Base-by-base conservation (phyloP, 2,888 invertebrate genomes). In the Thelaira solivaga region DNA sequence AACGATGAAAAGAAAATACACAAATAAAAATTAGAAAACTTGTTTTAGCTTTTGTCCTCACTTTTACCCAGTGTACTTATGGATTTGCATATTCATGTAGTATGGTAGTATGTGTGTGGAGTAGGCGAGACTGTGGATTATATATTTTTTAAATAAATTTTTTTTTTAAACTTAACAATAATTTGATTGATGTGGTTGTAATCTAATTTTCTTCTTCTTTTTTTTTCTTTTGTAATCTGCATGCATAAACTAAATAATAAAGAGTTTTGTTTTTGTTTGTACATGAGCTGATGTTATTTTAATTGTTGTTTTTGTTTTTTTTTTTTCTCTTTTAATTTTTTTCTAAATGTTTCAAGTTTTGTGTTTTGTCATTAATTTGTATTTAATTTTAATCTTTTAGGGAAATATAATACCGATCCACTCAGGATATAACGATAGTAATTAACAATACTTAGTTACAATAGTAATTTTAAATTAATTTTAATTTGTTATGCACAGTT, bases 401-500 rank as follows among this genome's bases (percentile, higher is more conserved):
- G 22, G 74, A 75, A 62, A 51, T 62, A 68, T 80, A 77, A 81
- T 78, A 65, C 59, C 64, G 64, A 43, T 43, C 59, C 64, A 43
- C 20, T n/a, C n/a, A n/a, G n/a, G n/a, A n/a, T 68, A 62, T 72
- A 65, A 85, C 84, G 81, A 64, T 77, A 80, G 68, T 80, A 83
- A 80, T 81, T 84, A 85, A 85, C 84, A 83, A 82, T 81, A 77
- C 13, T 55, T 22, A 36, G n/a, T 57, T 67, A 13, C 26, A 5
- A 65, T 57, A 61, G 62, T 80, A 72, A 51, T 67, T 61, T 49
- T 18, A 41, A 22, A 45, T 55, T 75, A 34, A 49, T 74, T 59
- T 80, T 61, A 51, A 69, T 76, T 76, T 80, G 55, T 69, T 73
- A 69, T 76, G 59, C 74, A 75, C 74, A 68, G 71, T 74, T 68